Evolutionary conservation across 1,140 invertebrate genomes (phyloP).

Genomic region (Dryas iulia): DNA sequence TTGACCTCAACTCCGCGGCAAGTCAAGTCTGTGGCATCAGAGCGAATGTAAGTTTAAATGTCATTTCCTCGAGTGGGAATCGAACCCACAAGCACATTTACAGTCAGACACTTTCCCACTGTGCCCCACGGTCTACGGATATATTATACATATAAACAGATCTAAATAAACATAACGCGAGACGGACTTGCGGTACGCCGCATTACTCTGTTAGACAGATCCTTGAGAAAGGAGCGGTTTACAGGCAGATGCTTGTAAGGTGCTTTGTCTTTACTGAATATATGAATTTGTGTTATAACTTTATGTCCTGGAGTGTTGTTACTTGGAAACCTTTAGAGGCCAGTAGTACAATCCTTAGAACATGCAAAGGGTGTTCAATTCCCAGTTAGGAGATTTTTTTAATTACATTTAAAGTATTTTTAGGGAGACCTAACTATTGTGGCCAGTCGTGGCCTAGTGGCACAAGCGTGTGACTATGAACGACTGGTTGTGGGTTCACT

Average conservation of each 20-base stretch:
- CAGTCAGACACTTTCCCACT: not conserved
- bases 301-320: not conserved
- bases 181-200: not conserved
- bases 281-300: not conserved
- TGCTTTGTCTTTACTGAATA: not conserved
- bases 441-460: too few relatives aligned
- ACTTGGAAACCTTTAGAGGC: too few relatives aligned
- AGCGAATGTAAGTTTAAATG: not conserved
- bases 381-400: too few relatives aligned
- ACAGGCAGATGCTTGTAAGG: not conserved
- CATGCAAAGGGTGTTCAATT: too few relatives aligned
- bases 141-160: not conserved
- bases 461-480: too few relatives aligned
- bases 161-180: slow-evolving; percentile 1
- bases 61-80: not conserved
- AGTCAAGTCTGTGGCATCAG: not conserved
- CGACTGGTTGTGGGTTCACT: too few relatives aligned
- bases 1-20: not conserved
- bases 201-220: not conserved
- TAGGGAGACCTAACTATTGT: too few relatives aligned
- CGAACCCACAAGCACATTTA: not conserved
- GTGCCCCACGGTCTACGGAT: not conserved
- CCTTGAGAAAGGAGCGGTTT: not conserved
- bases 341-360: too few relatives aligned
- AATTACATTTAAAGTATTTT: too few relatives aligned